Percentiles rank a stretch among this genome's conserved stretches.
Evolutionary conservation across 1,140 invertebrate genomes (phyloP).

Genomic region (Amyelois transitella): DNA sequence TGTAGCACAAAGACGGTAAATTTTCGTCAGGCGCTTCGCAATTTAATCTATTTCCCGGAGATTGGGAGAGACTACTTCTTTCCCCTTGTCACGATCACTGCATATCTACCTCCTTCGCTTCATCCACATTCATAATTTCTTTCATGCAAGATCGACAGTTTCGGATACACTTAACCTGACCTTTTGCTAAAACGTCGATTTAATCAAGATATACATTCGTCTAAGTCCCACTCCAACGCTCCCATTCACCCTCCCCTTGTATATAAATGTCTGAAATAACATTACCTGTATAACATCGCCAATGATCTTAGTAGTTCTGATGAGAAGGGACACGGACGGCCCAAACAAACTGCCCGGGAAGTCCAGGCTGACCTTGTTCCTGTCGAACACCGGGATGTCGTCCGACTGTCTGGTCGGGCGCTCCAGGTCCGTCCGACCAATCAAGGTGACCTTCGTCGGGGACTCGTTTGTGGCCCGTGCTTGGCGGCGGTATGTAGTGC

Average conservation of each 20-base stretch:
- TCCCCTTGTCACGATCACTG: no score
- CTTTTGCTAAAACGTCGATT: background rate
- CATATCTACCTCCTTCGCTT: no score
- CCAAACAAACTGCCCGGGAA: constrained; percentile 80
- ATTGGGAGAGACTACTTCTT: background rate
- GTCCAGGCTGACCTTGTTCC: constrained; percentile 77
- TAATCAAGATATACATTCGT: no score
- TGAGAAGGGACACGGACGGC: constrained; percentile 81
- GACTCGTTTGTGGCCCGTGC: constrained; percentile 1
- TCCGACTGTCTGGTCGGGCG: constrained; percentile 51
- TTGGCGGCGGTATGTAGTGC: constrained; percentile 11
- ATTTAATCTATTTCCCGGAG: background rate
- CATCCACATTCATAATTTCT: no score
- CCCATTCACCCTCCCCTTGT: background rate
- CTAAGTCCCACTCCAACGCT: background rate
- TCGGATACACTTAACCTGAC: no score
- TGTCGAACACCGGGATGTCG: constrained; percentile 81
- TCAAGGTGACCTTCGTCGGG: background rate
- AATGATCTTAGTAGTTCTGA: constrained; percentile 80
- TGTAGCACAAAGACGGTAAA: no score
- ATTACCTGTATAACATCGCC: constrained; percentile 81
- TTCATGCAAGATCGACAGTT: no score
- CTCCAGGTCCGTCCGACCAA: background rate
- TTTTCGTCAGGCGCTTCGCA: background rate
- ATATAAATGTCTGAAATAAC: background rate